Evolutionary conservation across 1,140 invertebrate genomes (phyloP), one percentile per base, ranked within the genome.

Genomic region (Panagrolaimus sp.): DNA sequence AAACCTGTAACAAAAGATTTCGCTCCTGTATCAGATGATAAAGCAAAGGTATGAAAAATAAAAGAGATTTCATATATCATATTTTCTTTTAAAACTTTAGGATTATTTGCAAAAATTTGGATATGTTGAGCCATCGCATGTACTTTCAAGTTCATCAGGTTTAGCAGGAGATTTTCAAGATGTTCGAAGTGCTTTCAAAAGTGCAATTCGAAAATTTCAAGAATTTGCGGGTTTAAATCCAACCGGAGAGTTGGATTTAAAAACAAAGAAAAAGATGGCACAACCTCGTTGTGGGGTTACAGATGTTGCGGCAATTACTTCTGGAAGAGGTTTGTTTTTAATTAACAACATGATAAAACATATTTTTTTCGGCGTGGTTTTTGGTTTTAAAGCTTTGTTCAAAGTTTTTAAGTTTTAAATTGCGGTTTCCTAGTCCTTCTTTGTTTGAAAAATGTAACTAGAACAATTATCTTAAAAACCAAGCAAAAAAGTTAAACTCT

Each of bases 181-280:
- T 69, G 70, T 70, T 14, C 70, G 51, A 16, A 20, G 38, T 5
- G n/a, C 71, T 0, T 68, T 78, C 63, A 78, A 78, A 57, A 57
- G 53, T 23, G 75, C 75, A 4, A 67, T 77, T 16, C 42, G 62
- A 68, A 83, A 81, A 65, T 81, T 81, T 71, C 79, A 81, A 72
- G 79, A 81, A 65, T 81, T 81, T 72, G 79, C 79, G 9, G 78
- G 78, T 13, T 51, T 81, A 23, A 45, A 53, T 9, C 62, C 69
- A 48, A 81, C 79, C n/a, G 79, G 79, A 45, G 65, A 70, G 45
- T 48, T 81, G 23, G 81, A 83, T 53, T 61, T 68, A 9, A 45
- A 66, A 43, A 81, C 79, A 14, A 73, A 68, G 43, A 78, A 77
- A 65, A 81, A 81, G 67, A 81, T 81, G 79, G 80, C 81, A 20